Base-by-base conservation (phyloP, 2,797 vertebrate genomes). In the Xenentodon cancila region DNA sequence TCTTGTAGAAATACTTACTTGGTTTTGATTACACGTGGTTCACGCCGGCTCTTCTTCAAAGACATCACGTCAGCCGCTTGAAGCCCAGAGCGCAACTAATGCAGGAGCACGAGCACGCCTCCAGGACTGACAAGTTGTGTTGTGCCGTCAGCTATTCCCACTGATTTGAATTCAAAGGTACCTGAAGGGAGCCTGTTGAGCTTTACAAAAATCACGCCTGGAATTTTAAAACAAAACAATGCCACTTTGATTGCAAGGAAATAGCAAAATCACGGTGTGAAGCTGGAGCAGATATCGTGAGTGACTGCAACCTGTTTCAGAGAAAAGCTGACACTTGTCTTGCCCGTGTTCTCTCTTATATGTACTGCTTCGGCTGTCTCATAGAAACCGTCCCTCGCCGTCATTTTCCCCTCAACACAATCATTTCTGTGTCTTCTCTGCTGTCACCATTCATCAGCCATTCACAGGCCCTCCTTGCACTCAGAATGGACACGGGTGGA, bases 391-490 rank as follows among this genome's bases (percentile, higher is more conserved):
- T 70, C 77, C 55, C 37, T 78, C 57, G 15, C 71, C 79, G 81
- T 86, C 53, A 57, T 40, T 73, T 81, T 76, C 44, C 40, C 43
- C 54, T 64, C 64, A 15, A 56, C 79, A 42, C 78, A 71, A 71
- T 80, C 48, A 83, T 70, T 64, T 66, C 30, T 4, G 4, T 47
- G 56, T 75, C 80, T 20, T 69, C 59, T 50, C 61, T 9, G 7
- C 63, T 73, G 84, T 81, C 84, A 43, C 64, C 47, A 5, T 75
- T 86, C 82, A 84, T 82, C 77, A 78, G 68, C 47, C 4, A 49
- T 68, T 80, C 71, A 53, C 51, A 66, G 64, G 27, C 66, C 16
- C 21, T 50, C n/a, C 51, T 73, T 61, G 61, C 17, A 43, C 52
- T 25, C 51, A 46, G 58, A 47, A 17, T 59, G 68, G 65, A 82